These are phyloP conservation scores for Lasiurus cinereus DNA, from an alignment of 2,113 vertebrate species.

Conservation along the genomic window DNA sequence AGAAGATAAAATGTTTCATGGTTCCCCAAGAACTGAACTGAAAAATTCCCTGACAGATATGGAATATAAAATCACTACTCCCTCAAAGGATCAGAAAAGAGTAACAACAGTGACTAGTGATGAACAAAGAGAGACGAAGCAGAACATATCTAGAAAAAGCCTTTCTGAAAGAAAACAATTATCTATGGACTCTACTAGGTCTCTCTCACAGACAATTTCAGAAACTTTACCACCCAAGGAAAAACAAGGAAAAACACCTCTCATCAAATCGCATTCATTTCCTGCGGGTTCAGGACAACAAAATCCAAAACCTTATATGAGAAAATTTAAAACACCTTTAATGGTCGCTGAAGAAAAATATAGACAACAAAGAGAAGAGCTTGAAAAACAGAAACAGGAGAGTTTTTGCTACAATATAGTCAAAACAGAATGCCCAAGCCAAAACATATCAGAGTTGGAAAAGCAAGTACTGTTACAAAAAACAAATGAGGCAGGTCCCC, in stretches of 20 bases:
- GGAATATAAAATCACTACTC: slow-evolving; percentile 33
- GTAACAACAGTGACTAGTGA: background rate
- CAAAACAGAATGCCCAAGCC: slow-evolving; percentile 70
- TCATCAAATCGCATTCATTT: slow-evolving; percentile 90
- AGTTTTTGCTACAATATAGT: slow-evolving; percentile 45
- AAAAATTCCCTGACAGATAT: slow-evolving; percentile 50
- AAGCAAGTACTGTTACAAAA: slow-evolving; percentile 60
- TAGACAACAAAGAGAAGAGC: slow-evolving; percentile 88
- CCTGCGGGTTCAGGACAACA: slow-evolving; percentile 84
- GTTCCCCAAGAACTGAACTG: slow-evolving; percentile 53
- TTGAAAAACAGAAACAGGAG: slow-evolving; percentile 85
- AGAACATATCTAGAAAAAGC: slow-evolving; percentile 10
- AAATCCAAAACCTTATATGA: slow-evolving; percentile 88
- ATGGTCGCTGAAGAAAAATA: slow-evolving; percentile 95
- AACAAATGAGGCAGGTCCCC: background rate
- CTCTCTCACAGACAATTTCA: slow-evolving; percentile 44
- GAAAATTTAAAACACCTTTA: slow-evolving; percentile 94
- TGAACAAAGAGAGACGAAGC: slow-evolving; percentile 61
- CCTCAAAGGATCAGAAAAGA: slow-evolving; percentile 52
- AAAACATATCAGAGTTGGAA: slow-evolving; percentile 74
- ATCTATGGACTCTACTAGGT: slow-evolving; percentile 22
- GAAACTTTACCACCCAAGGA: slow-evolving; percentile 76
- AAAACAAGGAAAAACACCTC: slow-evolving; percentile 84
- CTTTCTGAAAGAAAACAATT: slow-evolving; percentile 62
- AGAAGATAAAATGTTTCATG: slow-evolving; percentile 81